phyloP scores from a whole-genome alignment of 2,888 invertebrate genomes.

The Itoplectis maculator region DNA sequence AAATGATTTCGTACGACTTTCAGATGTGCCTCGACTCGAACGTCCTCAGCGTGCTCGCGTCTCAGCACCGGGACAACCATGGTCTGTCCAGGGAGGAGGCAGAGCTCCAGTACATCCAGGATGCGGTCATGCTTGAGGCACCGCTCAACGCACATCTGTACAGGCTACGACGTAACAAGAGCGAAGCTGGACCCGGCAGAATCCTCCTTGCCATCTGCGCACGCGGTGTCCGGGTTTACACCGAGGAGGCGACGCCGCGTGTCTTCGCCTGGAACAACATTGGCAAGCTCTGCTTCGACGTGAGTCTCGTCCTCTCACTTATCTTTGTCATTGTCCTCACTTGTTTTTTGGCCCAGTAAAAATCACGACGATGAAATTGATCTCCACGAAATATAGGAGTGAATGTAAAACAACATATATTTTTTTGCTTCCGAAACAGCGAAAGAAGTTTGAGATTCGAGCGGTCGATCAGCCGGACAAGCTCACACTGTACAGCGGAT shows the following conservation, averaged over 20 bases:
- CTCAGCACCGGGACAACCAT: constrained; percentile 91
- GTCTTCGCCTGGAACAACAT: constrained; percentile 98
- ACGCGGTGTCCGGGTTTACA: constrained; percentile 95
- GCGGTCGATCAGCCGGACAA: constrained; percentile 92
- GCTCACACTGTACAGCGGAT: constrained; percentile 95
- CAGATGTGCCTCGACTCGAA: constrained; percentile 84
- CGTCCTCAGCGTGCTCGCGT: constrained; percentile 80
- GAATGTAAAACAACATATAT: constrained; percentile 3
- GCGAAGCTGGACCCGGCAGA: constrained; percentile 91
- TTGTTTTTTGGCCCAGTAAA: background rate
- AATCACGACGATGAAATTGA: background rate
- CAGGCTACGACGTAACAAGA: constrained; percentile 91
- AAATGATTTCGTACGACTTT: background rate
- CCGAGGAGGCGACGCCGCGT: constrained; percentile 87
- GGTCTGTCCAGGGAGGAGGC: constrained; percentile 93
- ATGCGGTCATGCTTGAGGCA: constrained; percentile 93
- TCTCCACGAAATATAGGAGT: background rate
- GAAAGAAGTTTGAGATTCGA: constrained; percentile 98
- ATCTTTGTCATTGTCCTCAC: background rate
- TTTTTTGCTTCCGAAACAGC: constrained; percentile 83
- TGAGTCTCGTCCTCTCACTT: constrained; percentile 80
- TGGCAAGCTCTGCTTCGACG: constrained; percentile 97
- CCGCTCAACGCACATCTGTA: constrained; percentile 96
- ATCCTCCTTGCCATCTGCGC: constrained; percentile 97
- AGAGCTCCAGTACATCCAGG: constrained; percentile 94